Percentiles rank a stretch among this genome's conserved stretches.
Evolutionary conservation across 2,888 invertebrate species (phyloP).

Genomic region (Acanthosepion pharaonis): DNA sequence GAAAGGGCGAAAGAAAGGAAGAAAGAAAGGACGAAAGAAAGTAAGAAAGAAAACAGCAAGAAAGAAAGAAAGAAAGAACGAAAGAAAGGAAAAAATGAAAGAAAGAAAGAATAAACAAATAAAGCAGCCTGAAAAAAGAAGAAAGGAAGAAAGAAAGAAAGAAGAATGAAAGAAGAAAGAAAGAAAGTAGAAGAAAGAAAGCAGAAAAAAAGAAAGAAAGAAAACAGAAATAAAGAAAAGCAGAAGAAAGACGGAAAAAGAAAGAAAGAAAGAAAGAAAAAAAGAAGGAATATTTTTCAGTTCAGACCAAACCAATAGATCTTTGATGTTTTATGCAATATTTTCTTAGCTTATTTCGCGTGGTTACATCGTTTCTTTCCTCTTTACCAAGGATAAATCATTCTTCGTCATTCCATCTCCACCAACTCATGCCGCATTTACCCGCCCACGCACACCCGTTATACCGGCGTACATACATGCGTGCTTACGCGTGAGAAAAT

Average conservation of each 20-base stretch:
- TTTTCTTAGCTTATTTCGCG: neutral
- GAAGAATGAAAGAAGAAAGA: neutral
- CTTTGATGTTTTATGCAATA: neutral
- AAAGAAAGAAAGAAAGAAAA: neutral
- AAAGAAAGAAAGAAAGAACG: no score
- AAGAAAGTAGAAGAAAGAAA: neutral
- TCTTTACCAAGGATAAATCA: neutral
- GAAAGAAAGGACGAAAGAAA: neutral
- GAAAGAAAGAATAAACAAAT: neutral
- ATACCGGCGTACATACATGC: neutral
- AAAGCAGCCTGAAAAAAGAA: neutral
- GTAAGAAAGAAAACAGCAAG: neutral
- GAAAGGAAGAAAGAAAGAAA: neutral
- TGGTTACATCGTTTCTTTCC: neutral
- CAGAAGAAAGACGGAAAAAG: neutral
- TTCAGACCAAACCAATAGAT: neutral
- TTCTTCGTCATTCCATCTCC: neutral
- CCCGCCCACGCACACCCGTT: neutral
- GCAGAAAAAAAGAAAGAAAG: neutral
- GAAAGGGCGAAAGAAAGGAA: neutral
- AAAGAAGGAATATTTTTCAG: neutral
- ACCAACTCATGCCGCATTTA: neutral
- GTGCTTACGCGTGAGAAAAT: conserved; percentile 15
- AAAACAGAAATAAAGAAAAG: neutral
- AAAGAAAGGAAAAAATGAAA: no score